Evolutionary conservation across 2,113 vertebrate species (phyloP).

Genomic region (Shinisaurus crocodilurus): DNA sequence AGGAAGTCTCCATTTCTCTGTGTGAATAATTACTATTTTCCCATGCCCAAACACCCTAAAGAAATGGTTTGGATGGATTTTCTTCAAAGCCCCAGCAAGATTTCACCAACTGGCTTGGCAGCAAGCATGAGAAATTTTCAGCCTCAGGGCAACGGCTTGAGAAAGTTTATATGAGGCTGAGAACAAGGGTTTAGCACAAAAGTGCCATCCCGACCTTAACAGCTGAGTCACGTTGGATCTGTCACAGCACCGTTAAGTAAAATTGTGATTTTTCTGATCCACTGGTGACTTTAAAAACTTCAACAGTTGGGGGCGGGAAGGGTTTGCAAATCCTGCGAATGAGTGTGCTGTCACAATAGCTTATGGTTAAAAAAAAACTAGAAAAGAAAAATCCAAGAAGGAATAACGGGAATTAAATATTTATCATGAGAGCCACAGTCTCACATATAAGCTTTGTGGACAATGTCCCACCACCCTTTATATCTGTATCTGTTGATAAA

Average conservation of each 20-base stretch:
- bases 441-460: neutral
- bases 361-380: slow-evolving; percentile 17
- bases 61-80: slow-evolving; percentile 54
- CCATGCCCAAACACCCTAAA: slow-evolving; percentile 37
- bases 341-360: slow-evolving; percentile 1
- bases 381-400: neutral
- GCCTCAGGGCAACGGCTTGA: slow-evolving; percentile 41
- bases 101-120: slow-evolving; percentile 24
- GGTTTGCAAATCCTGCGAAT: slow-evolving; percentile 18
- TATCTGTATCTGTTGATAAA: neutral
- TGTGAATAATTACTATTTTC: slow-evolving; percentile 47
- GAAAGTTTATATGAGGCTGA: slow-evolving; percentile 12
- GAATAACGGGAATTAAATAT: neutral
- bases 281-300: slow-evolving; percentile 41
- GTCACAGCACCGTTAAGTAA: slow-evolving; percentile 33
- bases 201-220: slow-evolving; percentile 44
- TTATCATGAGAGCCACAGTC: too few species aligned
- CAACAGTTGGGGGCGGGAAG: neutral
- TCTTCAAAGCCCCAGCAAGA: slow-evolving; percentile 35
- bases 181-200: slow-evolving; percentile 50
- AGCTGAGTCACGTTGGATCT: slow-evolving; percentile 31
- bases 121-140: slow-evolving; percentile 30
- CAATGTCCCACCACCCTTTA: too few species aligned
- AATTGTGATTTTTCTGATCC: slow-evolving; percentile 40
- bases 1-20: neutral